These are phyloP conservation scores for Mustelus asterias DNA, from an alignment of 2,113 vertebrate species.

Conservation along the genomic window DNA sequence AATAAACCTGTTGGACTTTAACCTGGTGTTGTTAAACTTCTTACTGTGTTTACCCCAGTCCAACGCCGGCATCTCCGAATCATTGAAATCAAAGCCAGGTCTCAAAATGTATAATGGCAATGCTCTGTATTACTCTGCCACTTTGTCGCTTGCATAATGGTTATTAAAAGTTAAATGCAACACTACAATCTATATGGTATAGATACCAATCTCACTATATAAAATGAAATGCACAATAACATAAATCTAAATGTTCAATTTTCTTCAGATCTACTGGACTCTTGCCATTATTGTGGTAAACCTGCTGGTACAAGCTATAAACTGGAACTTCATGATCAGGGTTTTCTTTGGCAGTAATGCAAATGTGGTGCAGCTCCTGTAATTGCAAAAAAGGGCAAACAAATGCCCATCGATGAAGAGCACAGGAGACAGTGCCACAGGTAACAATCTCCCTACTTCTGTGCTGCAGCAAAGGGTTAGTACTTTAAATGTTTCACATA, in stretches of 20 bases:
- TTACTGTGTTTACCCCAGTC: too few species aligned
- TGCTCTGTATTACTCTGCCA: not conserved
- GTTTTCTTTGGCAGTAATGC: not conserved
- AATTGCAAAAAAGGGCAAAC: not conserved
- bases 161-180: not conserved
- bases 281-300: not conserved
- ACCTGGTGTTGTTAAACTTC: too few species aligned
- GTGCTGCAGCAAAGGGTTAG: not conserved
- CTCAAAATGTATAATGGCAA: not conserved
- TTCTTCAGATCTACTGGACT: not conserved
- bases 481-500: constrained; percentile 3
- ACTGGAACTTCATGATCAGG: not conserved
- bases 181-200: not conserved
- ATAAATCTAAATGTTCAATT: not conserved
- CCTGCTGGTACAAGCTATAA: not conserved
- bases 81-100: not conserved
- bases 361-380: not conserved
- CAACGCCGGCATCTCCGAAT: too few species aligned
- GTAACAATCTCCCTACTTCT: not conserved
- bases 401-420: not conserved
- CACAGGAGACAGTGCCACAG: not conserved
- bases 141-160: not conserved
- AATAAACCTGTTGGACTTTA: too few species aligned
- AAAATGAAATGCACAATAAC: not conserved
- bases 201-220: not conserved